phyloP scores from a whole-genome alignment of 2,797 vertebrate genomes.

The Alca torda region DNA sequence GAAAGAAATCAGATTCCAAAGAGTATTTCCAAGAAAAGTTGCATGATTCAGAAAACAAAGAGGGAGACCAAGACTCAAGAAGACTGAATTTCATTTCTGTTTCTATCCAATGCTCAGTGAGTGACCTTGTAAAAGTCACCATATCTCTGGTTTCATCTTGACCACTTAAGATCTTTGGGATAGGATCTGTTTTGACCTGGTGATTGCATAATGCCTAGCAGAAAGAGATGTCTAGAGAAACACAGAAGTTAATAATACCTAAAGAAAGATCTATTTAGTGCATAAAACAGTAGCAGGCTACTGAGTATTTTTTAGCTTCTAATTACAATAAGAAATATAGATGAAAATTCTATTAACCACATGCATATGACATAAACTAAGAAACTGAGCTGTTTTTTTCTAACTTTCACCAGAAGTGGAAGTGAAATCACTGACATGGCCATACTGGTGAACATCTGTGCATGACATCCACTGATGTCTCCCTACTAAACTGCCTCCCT shows the following conservation, averaged over 20 bases:
- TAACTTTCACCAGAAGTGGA: background rate
- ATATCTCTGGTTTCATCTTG: background rate
- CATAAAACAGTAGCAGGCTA: background rate
- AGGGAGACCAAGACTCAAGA: background rate
- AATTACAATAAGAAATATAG: background rate
- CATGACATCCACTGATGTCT: background rate
- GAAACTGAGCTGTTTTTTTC: background rate
- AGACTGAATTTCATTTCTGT: background rate
- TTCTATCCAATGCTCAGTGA: background rate
- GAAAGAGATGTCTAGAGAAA: background rate
- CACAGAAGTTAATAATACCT: background rate
- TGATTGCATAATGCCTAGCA: background rate
- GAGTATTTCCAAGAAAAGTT: background rate
- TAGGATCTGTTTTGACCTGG: background rate
- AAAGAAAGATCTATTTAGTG: background rate
- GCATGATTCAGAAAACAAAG: background rate
- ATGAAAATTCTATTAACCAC: background rate
- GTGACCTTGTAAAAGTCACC: background rate
- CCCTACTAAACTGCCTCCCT: background rate
- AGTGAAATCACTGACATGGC: background rate
- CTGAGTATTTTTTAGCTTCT: background rate
- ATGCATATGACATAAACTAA: background rate
- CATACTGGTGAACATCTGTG: background rate
- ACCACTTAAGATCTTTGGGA: background rate
- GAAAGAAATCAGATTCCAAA: background rate